Conservation (phyloP, 2,113 vertebrate species). For the Alethe diademata region DNA sequence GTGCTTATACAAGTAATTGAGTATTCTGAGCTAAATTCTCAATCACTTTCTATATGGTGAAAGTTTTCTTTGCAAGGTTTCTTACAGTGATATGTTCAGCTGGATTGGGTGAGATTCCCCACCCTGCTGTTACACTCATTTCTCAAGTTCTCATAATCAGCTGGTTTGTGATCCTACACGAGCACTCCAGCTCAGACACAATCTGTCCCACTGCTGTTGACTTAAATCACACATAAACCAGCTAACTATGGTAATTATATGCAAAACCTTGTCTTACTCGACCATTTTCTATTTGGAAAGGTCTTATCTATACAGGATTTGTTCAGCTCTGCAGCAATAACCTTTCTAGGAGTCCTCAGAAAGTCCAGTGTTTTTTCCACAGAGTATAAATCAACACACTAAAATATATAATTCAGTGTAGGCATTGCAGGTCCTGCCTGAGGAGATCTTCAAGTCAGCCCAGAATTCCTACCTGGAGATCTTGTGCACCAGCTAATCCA, state of each 20-base stretch:
- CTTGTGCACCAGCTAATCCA: background rate
- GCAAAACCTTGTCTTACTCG: background rate
- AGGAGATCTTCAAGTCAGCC: background rate
- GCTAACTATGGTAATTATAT: no score
- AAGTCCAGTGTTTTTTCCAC: accelerated
- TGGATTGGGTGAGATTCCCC: background rate
- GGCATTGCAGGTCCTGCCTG: background rate
- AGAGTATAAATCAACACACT: background rate
- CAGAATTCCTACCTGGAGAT: background rate
- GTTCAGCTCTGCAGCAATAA: background rate
- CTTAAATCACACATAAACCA: background rate
- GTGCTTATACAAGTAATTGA: background rate
- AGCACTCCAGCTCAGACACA: background rate
- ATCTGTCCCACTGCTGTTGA: background rate
- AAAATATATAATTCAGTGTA: background rate
- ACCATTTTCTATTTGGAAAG: background rate
- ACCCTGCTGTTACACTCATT: background rate
- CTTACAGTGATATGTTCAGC: background rate
- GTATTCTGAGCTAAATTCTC: background rate
- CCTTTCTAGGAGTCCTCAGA: background rate
- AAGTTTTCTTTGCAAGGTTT: background rate
- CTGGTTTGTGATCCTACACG: background rate
- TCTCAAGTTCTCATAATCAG: background rate
- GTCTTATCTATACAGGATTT: background rate
- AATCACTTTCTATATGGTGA: background rate